Conservation (phyloP, 2,888 invertebrate species). For the Hydraecia micacea region DNA sequence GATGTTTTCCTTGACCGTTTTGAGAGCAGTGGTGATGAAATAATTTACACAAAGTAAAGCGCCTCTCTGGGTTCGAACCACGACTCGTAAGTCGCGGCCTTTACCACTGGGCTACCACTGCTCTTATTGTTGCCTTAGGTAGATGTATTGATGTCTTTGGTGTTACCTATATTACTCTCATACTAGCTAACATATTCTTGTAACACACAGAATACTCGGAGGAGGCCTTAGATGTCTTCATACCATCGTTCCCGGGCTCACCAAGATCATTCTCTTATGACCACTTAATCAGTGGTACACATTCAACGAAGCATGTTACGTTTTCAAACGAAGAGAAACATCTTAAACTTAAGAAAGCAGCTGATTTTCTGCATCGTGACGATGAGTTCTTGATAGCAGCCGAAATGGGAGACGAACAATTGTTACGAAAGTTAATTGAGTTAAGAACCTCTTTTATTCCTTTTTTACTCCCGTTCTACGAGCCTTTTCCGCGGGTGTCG, state of each 20-base stretch:
- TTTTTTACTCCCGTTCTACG: not conserved
- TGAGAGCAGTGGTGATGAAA: no score
- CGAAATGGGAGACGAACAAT: constrained; percentile 76
- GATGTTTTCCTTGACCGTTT: no score
- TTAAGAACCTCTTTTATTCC: constrained; percentile 55
- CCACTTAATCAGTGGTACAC: not conserved
- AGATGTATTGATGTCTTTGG: not conserved
- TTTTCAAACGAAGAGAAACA: constrained; percentile 1
- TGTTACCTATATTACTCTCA: not conserved
- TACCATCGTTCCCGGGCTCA: constrained; percentile 77
- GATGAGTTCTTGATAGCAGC: constrained; percentile 80
- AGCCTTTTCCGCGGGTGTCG: not conserved
- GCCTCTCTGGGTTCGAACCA: no score
- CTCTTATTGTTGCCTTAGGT: not conserved
- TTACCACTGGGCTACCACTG: no score
- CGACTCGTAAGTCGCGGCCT: no score
- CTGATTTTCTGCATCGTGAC: constrained; percentile 79
- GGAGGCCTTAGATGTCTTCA: constrained; percentile 72
- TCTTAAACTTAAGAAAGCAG: constrained; percentile 65
- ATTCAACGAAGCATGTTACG: no score
- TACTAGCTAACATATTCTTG: constrained; percentile 31
- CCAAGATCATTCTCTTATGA: constrained; percentile 65
- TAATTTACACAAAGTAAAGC: no score
- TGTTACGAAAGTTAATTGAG: constrained; percentile 75
- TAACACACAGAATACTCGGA: constrained; percentile 76